Base-by-base conservation (phyloP, 2,113 vertebrate genomes). In the Poicephalus gulielmi region DNA sequence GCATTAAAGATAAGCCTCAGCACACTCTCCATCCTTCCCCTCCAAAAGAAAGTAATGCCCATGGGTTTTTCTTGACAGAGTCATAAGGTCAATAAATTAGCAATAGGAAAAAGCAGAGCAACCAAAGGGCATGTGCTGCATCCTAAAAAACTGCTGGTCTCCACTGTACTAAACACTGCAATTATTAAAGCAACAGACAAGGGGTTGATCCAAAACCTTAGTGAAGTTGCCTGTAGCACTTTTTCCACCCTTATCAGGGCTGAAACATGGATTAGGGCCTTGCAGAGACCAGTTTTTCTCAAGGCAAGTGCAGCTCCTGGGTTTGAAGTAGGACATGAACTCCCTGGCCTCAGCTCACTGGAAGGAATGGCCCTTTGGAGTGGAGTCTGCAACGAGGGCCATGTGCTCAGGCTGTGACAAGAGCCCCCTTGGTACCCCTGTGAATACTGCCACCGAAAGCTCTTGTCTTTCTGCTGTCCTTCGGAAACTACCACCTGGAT, bases 381-480 rank as follows among this genome's bases (percentile, higher is more conserved):
- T 17, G 43, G 43, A 43, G 55, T 60, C 83, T 86, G 53, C 59
- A 28, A 64, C 4, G 3, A 35, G 0, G 24, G 24, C 68, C 18
- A 0, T 0, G 6, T 67, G 52, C 83, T 74, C 2, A 0, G 31
- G 14, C 66, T 79, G 59, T 1, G 7, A 59, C 60, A 52, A 53
- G 16, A 41, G 39, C n/a, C 76, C 53, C 33, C 67, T 33, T 60
- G 49, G 44, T 8, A 43, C 44, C 28, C 18, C n/a, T 30, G 5
- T 5, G 50, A 43, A 46, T 71, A 60, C 89, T 79, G 74, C 73
- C 43, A 3, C 2, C 22, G 31, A 62, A 94, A 93, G 13, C 74
- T 62, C 70, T 84, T 76, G 60, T 23, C 92, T 92, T 91, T 89
- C 80, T 87, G 30, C 17, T 76, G 89, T 79, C 83, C 86, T 95